These are phyloP conservation scores for Bellardia bayeri DNA, from an alignment of 2,888 invertebrate genomes.

Conservation along the genomic window DNA sequence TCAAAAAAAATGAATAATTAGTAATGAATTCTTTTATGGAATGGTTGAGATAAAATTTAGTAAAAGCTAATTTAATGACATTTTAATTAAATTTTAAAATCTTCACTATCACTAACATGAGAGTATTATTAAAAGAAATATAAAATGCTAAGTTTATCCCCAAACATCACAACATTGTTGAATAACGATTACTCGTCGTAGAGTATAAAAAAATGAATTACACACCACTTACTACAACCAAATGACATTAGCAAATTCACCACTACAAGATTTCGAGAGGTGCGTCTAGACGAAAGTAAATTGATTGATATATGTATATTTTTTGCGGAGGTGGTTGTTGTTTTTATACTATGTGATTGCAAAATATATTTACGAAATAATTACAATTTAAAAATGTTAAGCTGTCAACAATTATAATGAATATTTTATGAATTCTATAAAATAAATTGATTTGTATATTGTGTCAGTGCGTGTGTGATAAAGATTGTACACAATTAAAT, in stretches of 20 bases:
- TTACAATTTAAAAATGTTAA: constrained; percentile 15
- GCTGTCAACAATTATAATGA: neutral
- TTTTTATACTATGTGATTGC: constrained; percentile 62
- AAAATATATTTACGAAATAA: constrained; percentile 59
- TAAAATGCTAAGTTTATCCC: too few species aligned
- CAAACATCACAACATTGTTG: neutral
- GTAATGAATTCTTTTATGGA: too few species aligned
- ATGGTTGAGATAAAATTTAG: too few species aligned
- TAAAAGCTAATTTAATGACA: too few species aligned
- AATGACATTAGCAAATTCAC: constrained; percentile 59
- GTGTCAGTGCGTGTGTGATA: constrained; percentile 4
- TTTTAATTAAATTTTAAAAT: too few species aligned
- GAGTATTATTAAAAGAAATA: too few species aligned
- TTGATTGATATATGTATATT: constrained; percentile 66
- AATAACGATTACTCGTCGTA: constrained; percentile 18
- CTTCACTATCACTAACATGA: too few species aligned
- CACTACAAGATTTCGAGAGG: constrained; percentile 46
- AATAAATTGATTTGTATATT: constrained; percentile 16
- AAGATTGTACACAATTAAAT: neutral
- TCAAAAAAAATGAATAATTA: too few species aligned
- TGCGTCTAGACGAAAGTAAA: constrained; percentile 64
- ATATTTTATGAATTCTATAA: neutral
- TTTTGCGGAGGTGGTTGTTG: constrained; percentile 69
- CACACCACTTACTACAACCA: neutral
- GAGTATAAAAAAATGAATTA: neutral